Base-by-base conservation (phyloP, 2,888 invertebrate genomes). In the Macropis europaea region DNA sequence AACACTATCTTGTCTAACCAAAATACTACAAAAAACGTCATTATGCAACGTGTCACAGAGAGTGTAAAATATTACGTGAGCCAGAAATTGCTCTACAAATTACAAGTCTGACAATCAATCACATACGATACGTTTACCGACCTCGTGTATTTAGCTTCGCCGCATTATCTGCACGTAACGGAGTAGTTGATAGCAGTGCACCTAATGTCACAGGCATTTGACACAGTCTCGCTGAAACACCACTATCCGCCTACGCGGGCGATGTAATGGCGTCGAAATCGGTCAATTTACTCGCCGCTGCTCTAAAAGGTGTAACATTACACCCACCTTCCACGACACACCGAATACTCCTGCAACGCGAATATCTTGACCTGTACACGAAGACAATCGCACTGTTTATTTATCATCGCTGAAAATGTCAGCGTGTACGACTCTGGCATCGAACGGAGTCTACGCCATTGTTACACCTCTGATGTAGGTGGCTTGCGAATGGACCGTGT, bases 171-270 rank as follows among this genome's bases (percentile, higher is more conserved):
- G 40, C 36, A 48, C 50, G 62, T 62, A 77, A 80, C 66, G 34
- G 54, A 54, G 57, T 50, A 59, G 70, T 48, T 34, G 57, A 71
- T 40, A 62, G 64, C 40, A 57, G 47, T 54, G 69, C n/a, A 19
- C 43, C 48, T 75, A 77, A 66, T 72, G 64, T 67, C 60, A 53
- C 61, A 62, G 47, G 45, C 38, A 72, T 77, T 77, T 68, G 64
- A 64, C 59, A 47, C 57, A 38, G 34, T 32, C 50, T 22, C 42
- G 19, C 30, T 24, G 54, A 61, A 17, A 24, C n/a, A n/a, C 42
- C 28, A 15, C 38, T 7, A 15, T 11, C 54, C 61, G 47, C 76
- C 56, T 52, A 70, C 62, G 28, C 52, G 24, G 11, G 38, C 17
- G 45, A 22, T 34, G 38, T 47, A 62, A 17, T 54, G 54, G 47